phyloP scores from a whole-genome alignment of 2,113 vertebrate genomes.

The Leucoraja erinaceus region DNA sequence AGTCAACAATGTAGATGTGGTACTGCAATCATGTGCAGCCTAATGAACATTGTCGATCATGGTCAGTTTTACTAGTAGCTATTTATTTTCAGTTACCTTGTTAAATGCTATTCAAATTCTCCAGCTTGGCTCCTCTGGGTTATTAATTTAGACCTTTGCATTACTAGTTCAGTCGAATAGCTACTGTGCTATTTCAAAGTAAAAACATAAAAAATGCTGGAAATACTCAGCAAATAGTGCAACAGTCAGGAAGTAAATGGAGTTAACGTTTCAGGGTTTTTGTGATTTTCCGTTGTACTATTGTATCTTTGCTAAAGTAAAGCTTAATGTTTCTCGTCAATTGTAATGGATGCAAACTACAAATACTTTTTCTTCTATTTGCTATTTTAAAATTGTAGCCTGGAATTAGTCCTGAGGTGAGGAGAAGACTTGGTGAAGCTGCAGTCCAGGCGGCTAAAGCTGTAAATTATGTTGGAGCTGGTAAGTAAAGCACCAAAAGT shows the following conservation, averaged over 20 bases:
- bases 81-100: neutral
- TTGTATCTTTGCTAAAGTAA: neutral
- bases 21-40: neutral
- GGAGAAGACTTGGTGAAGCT: slow-evolving; percentile 82
- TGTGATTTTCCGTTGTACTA: too few species aligned
- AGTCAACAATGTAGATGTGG: neutral
- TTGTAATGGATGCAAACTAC: neutral
- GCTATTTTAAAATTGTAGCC: slow-evolving; percentile 61
- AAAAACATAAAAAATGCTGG: too few species aligned
- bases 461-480: slow-evolving; percentile 90
- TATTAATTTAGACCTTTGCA: neutral
- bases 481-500: slow-evolving; percentile 50
- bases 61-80: neutral
- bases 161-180: neutral
- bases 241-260: too few species aligned
- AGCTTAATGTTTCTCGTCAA: neutral
- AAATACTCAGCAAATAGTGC: too few species aligned
- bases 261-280: too few species aligned
- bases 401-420: slow-evolving; percentile 79
- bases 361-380: slow-evolving; percentile 38
- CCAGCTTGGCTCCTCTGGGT: neutral
- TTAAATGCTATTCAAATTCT: neutral
- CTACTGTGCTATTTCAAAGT: too few species aligned
- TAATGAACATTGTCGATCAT: too few species aligned
- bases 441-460: slow-evolving; percentile 90